phyloP scores from a whole-genome alignment of 2,113 vertebrate species.

The Prionailurus bengalensis region DNA sequence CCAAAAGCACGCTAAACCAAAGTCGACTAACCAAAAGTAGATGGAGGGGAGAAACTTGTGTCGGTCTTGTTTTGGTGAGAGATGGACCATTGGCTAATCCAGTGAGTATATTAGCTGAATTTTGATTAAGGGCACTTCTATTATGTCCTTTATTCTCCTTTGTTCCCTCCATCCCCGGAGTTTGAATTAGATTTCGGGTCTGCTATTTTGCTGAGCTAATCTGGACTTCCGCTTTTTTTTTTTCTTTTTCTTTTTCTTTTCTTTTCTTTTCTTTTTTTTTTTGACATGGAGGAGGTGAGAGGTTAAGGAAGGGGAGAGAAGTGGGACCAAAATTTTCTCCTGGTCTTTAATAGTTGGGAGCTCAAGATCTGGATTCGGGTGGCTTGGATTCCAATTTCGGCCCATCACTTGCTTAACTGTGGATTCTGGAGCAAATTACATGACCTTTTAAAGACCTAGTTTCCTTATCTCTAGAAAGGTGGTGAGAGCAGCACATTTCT shows the following conservation, averaged over 20 bases:
- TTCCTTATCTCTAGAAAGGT: slow-evolving; percentile 9
- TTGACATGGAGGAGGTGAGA: neutral
- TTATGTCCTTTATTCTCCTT: neutral
- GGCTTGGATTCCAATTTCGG: neutral
- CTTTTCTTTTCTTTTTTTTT: neutral
- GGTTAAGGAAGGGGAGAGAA: neutral
- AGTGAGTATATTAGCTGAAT: neutral
- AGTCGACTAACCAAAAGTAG: neutral
- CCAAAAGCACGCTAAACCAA: neutral
- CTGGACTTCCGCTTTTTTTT: neutral
- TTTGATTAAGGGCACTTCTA: neutral
- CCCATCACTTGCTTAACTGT: neutral
- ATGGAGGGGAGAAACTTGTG: neutral
- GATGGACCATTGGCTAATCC: neutral
- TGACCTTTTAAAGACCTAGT: neutral
- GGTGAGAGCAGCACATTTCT: neutral
- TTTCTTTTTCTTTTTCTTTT: too few species aligned
- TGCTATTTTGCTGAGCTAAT: slow-evolving; percentile 2
- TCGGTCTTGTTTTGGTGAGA: neutral
- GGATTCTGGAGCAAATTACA: neutral
- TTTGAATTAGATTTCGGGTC: slow-evolving; percentile 44
- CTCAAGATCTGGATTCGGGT: neutral
- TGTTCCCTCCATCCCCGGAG: neutral
- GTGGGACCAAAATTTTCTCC: neutral
- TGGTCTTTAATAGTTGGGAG: neutral